Evolutionary conservation across 1,140 invertebrate species (phyloP), one percentile per base, ranked within the genome.

Genomic region (Triops longicaudatus): DNA sequence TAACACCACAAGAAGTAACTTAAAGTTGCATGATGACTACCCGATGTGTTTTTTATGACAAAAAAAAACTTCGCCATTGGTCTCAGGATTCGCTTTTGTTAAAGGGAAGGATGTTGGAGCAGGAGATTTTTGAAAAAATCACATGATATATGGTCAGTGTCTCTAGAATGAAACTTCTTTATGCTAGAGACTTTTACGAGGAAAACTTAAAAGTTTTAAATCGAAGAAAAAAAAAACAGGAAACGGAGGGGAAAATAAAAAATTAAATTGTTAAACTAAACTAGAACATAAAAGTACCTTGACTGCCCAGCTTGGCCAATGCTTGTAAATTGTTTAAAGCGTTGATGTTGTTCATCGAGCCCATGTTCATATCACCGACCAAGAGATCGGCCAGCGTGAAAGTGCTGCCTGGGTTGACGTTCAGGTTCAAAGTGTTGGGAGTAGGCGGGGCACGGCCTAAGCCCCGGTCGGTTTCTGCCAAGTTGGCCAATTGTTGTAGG

Each of bases 281-380:
- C 50, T 63, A 63, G 50, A 63, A 63, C 50, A 63, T 63, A 63
- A 63, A 27, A 37, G 44, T 77, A 77, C 76, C 73, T 14, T 77
- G 76, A 77, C 72, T 86, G 81, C 92, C 93, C 44, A 96, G 86
- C 84, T 96, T 95, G 73, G 93, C 93, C 75, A 96, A 87, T 22
- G 92, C 93, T 82, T 95, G 92, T 75, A 95, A 86, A 86, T 95
- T 96, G 82, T 93, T 93, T 79, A 92, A 88, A 44, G 92, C 90
- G 82, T 89, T 89, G n/a, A 84, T 85, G 12, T 88, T 88, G 79
- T 85, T 88, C 1, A 88, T 82, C 27, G 63, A 71, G 7, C 50
- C 50, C 50, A 63, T 63, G 50, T 22, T 10, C 42, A 80, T 63
- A 82, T 93, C 91, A 37, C 91, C 91, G 76, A 88, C 87, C 42